A percentile compares a stretch with the other conserved stretches of the same genome.
Evolutionary conservation across 2,888 invertebrate species (phyloP).

Genomic region (Melanchra persicariae): DNA sequence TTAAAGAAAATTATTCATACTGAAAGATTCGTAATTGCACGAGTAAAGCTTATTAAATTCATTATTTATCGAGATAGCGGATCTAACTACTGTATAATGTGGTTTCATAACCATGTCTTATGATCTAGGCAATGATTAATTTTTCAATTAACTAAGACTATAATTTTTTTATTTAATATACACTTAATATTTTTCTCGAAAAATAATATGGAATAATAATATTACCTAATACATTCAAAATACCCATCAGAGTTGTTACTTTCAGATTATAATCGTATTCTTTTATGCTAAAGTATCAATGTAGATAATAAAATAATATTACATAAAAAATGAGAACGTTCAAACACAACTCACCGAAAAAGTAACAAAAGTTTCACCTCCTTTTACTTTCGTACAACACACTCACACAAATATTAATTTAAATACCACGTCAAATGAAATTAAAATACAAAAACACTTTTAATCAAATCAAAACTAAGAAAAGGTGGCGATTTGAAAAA

Average conservation of each 20-base stretch:
- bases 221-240: too few species aligned
- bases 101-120: slow-evolving; percentile 39
- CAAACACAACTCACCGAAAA: slow-evolving; percentile 79
- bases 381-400: slow-evolving; percentile 82
- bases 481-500: slow-evolving; percentile 44
- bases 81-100: slow-evolving; percentile 19
- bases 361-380: slow-evolving; percentile 82
- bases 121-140: not conserved
- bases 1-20: slow-evolving; percentile 24
- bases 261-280: slow-evolving; percentile 5
- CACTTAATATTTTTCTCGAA: not conserved
- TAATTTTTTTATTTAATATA: not conserved
- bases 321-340: slow-evolving; percentile 67
- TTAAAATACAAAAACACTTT: slow-evolving; percentile 50
- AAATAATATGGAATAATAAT: too few species aligned
- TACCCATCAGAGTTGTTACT: not conserved
- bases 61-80: slow-evolving; percentile 39
- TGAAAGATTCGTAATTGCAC: slow-evolving; percentile 23
- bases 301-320: slow-evolving; percentile 50
- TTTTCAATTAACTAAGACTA: not conserved
- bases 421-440: slow-evolving; percentile 59
- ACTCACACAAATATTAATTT: slow-evolving; percentile 66
- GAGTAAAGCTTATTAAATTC: slow-evolving; percentile 25
- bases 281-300: slow-evolving; percentile 26
- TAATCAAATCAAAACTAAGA: slow-evolving; percentile 35